Evolutionary conservation across 64 coral and sea anemone genomes (phyloP), one percentile per base, ranked within the genome.

Genomic region (Pocillopora damicornis): DNA sequence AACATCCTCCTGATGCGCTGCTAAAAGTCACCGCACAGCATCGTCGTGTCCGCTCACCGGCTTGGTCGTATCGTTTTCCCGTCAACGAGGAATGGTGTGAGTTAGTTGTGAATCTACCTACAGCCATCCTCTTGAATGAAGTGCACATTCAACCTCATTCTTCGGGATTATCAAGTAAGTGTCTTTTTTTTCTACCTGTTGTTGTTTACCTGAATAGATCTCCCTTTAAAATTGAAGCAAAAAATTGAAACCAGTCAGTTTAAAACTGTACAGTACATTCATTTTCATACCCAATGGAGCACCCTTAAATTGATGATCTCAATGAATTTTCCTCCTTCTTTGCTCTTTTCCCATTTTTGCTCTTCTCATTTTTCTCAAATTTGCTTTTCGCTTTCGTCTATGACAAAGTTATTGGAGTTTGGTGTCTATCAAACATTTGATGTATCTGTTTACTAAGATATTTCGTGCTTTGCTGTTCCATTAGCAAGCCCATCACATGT

Each of bases 61-160:
- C 93, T 13, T 99, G 97, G 97, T 93, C 93, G 14, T 94, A 95
- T 75, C 83, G 92, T 37, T 99, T 99, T 67, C 89, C 92, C 37
- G 77, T 88, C 20, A 88, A 89, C 20, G 97, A 99, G 72, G 88
- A 83, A n/a, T 99, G 97, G 97, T 95, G 93, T 78, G 86, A 88
- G 76, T 91, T 99, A 0, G 87, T 80, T 34, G 30, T 99, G 25
- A 66, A 87, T 74, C 59, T 99, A 6, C 93, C 97, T 25, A 93
- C 93, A n/a, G 86, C 97, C 60, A 80, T 99, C 14, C 60, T 99
- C 13, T 67, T 99, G 2, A 91, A 90, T 61, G 93, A 94, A 81
- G 90, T 99, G 26, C 84, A 90, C 36, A 85, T 99, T 37, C 91
- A 93, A 8, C 97, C 97, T 14, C 97, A 99, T 65, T 88, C 97